Evolutionary conservation across 2,888 invertebrate genomes (phyloP).

Genomic region (Standfussiana lucernea): DNA sequence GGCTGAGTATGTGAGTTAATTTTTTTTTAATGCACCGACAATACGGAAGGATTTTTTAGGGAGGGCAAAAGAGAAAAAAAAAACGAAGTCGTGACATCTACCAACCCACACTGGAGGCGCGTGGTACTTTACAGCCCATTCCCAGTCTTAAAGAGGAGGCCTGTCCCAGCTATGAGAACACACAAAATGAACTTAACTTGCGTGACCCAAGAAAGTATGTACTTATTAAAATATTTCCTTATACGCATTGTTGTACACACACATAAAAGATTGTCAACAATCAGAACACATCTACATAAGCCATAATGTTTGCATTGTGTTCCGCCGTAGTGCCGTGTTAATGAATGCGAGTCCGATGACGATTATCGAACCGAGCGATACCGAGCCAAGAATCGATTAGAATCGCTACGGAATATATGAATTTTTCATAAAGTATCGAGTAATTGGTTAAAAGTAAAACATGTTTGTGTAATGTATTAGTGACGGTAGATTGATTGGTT

Average conservation of each 20-base stretch:
- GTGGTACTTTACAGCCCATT: neutral
- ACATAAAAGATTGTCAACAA: slow-evolving; percentile 66
- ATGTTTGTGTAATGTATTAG: slow-evolving; percentile 62
- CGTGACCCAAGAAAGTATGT: slow-evolving; percentile 55
- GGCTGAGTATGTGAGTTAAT: too few relatives aligned
- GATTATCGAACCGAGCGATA: slow-evolving; percentile 66
- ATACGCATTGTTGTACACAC: slow-evolving; percentile 55
- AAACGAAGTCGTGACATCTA: neutral
- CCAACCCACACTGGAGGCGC: neutral
- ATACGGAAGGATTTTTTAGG: too few relatives aligned
- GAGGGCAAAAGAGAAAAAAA: neutral
- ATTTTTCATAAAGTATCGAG: slow-evolving; percentile 65
- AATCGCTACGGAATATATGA: slow-evolving; percentile 69
- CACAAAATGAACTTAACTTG: slow-evolving; percentile 55
- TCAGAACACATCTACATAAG: slow-evolving; percentile 63
- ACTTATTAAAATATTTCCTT: slow-evolving; percentile 60
- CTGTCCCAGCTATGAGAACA: neutral
- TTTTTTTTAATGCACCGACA: too few relatives aligned
- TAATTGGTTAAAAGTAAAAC: slow-evolving; percentile 58
- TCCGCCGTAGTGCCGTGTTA: slow-evolving; percentile 62
- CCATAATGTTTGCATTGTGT: slow-evolving; percentile 72
- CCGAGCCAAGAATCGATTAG: slow-evolving; percentile 75
- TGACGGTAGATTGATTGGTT: slow-evolving; percentile 60
- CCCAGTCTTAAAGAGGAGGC: neutral
- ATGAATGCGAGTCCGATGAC: slow-evolving; percentile 67